Conservation (phyloP, 2,797 vertebrate genomes). For the Pseudochaenichthys georgianus region DNA sequence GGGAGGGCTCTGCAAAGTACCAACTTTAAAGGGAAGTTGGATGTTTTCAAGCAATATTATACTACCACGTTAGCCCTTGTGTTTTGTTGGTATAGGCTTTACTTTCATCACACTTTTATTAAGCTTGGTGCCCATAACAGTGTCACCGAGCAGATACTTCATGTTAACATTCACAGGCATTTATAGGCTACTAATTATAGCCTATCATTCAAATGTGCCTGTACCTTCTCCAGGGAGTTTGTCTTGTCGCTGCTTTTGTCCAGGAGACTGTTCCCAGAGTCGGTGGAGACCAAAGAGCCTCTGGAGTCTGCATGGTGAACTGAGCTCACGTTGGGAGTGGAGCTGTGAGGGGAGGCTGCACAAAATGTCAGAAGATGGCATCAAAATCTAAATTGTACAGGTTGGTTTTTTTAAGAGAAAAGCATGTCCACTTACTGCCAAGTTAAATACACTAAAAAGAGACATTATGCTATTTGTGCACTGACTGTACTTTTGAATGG, state of each 20-base stretch:
- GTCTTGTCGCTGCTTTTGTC: slow-evolving; percentile 93
- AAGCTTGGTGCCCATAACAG: not conserved
- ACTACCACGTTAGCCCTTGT: too few species aligned
- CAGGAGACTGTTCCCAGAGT: slow-evolving; percentile 93
- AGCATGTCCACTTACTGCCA: not conserved
- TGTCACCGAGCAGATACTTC: not conserved
- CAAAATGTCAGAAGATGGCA: not conserved
- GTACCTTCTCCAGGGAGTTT: slow-evolving; percentile 94
- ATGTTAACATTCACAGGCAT: not conserved
- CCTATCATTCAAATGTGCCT: not conserved
- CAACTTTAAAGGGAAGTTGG: not conserved
- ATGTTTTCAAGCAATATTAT: too few species aligned
- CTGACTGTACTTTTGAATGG: not conserved
- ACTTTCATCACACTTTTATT: not conserved
- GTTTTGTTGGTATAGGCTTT: not conserved
- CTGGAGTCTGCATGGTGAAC: slow-evolving; percentile 94
- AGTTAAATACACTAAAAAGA: too few species aligned
- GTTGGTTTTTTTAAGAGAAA: not conserved
- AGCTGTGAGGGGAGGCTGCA: slow-evolving; percentile 92
- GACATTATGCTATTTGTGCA: too few species aligned
- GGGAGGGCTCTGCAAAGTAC: not conserved
- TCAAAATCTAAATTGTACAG: not conserved
- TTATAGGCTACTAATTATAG: too few species aligned
- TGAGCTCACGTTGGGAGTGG: slow-evolving; percentile 91
- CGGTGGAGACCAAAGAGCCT: slow-evolving; percentile 95